Conservation (phyloP, 1,140 invertebrate species). For the Zaprionus lachaisei region DNA sequence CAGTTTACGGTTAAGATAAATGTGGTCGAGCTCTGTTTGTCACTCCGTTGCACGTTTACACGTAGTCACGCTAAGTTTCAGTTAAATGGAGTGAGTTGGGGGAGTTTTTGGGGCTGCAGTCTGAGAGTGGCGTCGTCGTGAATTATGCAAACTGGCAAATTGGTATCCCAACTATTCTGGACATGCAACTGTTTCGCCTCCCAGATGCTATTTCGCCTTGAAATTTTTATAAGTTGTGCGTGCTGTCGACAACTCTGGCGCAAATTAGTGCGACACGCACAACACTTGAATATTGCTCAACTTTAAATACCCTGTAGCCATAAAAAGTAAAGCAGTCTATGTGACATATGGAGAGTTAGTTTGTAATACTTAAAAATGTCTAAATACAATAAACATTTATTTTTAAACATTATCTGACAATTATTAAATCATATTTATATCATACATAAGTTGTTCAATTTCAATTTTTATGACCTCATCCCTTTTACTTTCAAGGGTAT, state of each 20-base stretch:
- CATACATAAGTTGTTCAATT: background rate
- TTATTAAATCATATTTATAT: background rate
- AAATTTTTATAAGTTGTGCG: conserved; percentile 71
- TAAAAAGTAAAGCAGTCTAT: background rate
- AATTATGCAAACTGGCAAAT: conserved; percentile 64
- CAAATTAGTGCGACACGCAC: conserved; percentile 71
- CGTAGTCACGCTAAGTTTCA: conserved; percentile 5
- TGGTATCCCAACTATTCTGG: conserved; percentile 57
- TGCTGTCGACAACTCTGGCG: conserved; percentile 48
- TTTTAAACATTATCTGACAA: background rate
- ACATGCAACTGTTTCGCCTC: conserved; percentile 58
- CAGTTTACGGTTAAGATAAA: conserved; percentile 12
- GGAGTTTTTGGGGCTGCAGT: background rate
- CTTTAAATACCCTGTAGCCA: conserved; percentile 34
- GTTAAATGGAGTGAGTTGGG: background rate
- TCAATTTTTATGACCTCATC: too few species aligned
- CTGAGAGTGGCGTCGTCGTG: conserved; percentile 16
- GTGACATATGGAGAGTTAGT: background rate
- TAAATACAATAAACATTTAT: background rate
- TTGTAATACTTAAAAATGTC: background rate
- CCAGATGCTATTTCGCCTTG: conserved; percentile 28
- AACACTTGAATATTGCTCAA: conserved; percentile 45
- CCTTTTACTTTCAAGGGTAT: background rate
- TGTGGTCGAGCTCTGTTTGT: conserved; percentile 7
- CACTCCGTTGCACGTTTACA: conserved; percentile 10